A percentile compares a stretch with the other conserved stretches of the same genome.
Evolutionary conservation across 2,888 invertebrate genomes (phyloP).

Genomic region (Stomorhina lunata): DNA sequence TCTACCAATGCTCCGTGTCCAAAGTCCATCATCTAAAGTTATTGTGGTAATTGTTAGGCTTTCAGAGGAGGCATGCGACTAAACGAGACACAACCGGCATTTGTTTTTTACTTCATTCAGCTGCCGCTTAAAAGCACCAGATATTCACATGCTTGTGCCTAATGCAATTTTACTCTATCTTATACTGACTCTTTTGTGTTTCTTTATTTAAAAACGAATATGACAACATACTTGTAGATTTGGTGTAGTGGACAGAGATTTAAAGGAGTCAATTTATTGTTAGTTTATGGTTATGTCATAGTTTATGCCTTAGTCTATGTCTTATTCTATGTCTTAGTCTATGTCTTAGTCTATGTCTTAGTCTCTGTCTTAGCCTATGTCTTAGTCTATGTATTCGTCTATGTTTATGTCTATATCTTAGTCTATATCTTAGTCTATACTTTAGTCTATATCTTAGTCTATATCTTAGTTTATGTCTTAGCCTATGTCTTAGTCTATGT

Average conservation of each 20-base stretch:
- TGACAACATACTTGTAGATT: constrained; percentile 16
- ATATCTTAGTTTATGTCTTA: no score
- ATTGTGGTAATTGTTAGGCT: constrained; percentile 51
- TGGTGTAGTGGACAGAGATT: not conserved
- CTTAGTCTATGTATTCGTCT: no score
- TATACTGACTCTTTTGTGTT: not conserved
- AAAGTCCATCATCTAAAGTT: constrained; percentile 73
- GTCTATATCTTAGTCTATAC: no score
- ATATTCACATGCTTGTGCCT: constrained; percentile 43
- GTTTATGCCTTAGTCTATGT: no score
- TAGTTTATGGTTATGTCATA: no score
- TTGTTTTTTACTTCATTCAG: constrained; percentile 6
- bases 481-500: no score
- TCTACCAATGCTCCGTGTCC: constrained; percentile 65
- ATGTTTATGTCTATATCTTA: no score
- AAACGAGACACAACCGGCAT: constrained; percentile 47
- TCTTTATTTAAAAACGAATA: constrained; percentile 17
- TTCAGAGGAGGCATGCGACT: constrained; percentile 44
- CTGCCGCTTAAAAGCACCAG: constrained; percentile 6
- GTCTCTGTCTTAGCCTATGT: no score
- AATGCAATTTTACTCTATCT: constrained; percentile 11
- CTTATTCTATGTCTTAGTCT: no score
- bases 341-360: no score
- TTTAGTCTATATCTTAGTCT: no score
- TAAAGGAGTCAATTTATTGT: constrained; percentile 15